Evolutionary conservation across 2,113 vertebrate genomes (phyloP).

Genomic region (Mesocricetus auratus): DNA sequence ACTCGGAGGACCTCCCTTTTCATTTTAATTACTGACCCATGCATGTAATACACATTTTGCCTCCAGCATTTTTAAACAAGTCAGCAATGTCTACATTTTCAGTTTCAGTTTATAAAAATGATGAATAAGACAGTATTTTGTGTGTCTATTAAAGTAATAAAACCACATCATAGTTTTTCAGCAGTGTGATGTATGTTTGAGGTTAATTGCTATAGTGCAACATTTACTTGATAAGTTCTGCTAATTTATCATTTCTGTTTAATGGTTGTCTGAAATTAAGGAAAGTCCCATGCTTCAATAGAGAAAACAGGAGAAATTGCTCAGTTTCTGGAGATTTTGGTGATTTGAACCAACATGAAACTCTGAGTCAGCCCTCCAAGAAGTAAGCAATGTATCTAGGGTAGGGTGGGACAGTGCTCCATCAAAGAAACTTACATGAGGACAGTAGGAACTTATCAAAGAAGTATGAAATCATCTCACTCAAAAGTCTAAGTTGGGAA

Average conservation of each 20-base stretch:
- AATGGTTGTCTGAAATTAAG: background rate
- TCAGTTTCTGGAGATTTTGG: background rate
- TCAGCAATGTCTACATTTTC: background rate
- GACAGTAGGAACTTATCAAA: background rate
- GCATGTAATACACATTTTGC: constrained; percentile 37
- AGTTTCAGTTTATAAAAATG: background rate
- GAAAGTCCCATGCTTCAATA: background rate
- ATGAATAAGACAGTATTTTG: background rate
- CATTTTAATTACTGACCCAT: constrained; percentile 50
- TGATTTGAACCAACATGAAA: background rate
- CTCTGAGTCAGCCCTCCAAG: background rate
- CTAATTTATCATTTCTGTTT: background rate
- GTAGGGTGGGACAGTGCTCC: background rate
- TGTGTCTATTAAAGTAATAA: constrained; percentile 27
- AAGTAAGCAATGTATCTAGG: background rate
- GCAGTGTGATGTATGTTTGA: background rate
- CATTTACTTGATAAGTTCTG: background rate
- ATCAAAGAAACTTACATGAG: background rate
- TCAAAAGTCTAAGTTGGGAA: background rate
- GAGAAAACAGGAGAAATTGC: background rate
- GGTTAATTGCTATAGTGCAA: constrained; percentile 22
- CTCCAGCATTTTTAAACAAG: constrained; percentile 30
- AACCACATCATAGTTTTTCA: background rate
- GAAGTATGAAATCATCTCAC: background rate
- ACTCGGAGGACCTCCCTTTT: background rate